Percentiles rank a stretch among this genome's conserved stretches.
These are phyloP conservation scores for Geotrupes spiniger DNA, from an alignment of 2,888 invertebrate genomes.

Conservation along the genomic window DNA sequence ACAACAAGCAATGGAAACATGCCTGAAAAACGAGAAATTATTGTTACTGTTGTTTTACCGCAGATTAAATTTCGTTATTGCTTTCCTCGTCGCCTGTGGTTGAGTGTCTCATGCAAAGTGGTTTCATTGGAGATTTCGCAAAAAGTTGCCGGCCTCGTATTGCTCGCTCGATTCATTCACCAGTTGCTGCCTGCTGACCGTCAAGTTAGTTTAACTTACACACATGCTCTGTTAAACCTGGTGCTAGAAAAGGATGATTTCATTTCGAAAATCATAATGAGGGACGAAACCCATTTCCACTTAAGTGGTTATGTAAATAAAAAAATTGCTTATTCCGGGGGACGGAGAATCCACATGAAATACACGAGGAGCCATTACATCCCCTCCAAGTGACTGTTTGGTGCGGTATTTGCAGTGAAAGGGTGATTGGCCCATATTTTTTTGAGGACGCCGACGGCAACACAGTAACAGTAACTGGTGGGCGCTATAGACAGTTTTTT, in stretches of 20 bases:
- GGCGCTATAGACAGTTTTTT: no score
- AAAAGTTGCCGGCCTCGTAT: conserved; percentile 11
- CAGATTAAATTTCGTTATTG: conserved; percentile 12
- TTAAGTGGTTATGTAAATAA: no score
- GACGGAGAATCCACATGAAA: no score
- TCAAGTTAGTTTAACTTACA: conserved; percentile 19
- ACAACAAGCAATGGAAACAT: conserved; percentile 4
- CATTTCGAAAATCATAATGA: conserved; percentile 22
- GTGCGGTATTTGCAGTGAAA: conserved; percentile 22
- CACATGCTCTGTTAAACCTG: conserved; percentile 19
- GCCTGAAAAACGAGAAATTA: conserved; percentile 12
- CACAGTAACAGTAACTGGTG: no score
- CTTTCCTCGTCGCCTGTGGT: conserved; percentile 17
- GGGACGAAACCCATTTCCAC: conserved; percentile 18
- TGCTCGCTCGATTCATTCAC: conserved; percentile 21
- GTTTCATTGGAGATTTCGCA: conserved; percentile 15
- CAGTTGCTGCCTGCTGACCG: conserved; percentile 21
- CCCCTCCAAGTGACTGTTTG: conserved; percentile 25
- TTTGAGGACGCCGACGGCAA: conserved; percentile 18
- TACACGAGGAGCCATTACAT: conserved; percentile 24
- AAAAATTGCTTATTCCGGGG: no score
- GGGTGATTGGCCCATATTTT: no score
- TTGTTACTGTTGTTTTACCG: conserved; percentile 20
- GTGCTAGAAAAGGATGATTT: no score
- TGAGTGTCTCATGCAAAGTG: conserved; percentile 17